phyloP scores from a whole-genome alignment of 1,140 invertebrate species.

The Glossosoma conforme region DNA sequence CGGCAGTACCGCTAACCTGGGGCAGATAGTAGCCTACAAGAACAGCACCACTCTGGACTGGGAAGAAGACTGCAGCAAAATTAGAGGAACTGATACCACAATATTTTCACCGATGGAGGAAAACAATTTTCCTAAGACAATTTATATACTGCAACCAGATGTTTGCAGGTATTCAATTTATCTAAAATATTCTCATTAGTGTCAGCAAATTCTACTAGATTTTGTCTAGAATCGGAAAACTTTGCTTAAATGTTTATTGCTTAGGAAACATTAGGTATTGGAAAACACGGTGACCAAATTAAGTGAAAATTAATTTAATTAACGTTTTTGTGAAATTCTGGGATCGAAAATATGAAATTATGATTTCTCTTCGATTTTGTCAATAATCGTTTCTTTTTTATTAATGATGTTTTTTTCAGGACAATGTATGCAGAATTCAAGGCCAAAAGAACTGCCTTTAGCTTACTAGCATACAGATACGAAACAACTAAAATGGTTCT shows the following conservation, averaged over 20 bases:
- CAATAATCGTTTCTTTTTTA: too few relatives aligned
- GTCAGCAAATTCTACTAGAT: too few relatives aligned
- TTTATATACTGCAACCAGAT: slow-evolving; percentile 54
- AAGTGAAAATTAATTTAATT: too few relatives aligned
- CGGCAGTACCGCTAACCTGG: slow-evolving; percentile 44
- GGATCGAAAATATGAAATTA: too few relatives aligned
- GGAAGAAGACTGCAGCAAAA: slow-evolving; percentile 47
- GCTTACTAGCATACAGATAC: slow-evolving; percentile 44
- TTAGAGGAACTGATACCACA: slow-evolving; percentile 55
- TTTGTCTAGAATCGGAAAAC: too few relatives aligned
- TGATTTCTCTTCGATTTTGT: too few relatives aligned
- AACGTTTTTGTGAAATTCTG: too few relatives aligned
- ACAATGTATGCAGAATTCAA: slow-evolving; percentile 38
- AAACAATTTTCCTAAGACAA: slow-evolving; percentile 35
- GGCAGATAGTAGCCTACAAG: slow-evolving; percentile 52
- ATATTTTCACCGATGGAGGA: slow-evolving; percentile 54
- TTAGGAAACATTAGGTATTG: too few relatives aligned
- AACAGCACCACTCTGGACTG: slow-evolving; percentile 40
- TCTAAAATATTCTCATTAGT: too few relatives aligned
- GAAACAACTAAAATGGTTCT: slow-evolving; percentile 38
- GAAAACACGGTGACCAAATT: too few relatives aligned
- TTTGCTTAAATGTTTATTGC: too few relatives aligned
- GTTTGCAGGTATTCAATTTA: slow-evolving; percentile 55
- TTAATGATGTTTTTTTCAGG: slow-evolving; percentile 41
- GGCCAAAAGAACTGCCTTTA: slow-evolving; percentile 36